Base-by-base conservation (phyloP, 2,797 vertebrate species). In the Lagocephalus sceleratus region DNA sequence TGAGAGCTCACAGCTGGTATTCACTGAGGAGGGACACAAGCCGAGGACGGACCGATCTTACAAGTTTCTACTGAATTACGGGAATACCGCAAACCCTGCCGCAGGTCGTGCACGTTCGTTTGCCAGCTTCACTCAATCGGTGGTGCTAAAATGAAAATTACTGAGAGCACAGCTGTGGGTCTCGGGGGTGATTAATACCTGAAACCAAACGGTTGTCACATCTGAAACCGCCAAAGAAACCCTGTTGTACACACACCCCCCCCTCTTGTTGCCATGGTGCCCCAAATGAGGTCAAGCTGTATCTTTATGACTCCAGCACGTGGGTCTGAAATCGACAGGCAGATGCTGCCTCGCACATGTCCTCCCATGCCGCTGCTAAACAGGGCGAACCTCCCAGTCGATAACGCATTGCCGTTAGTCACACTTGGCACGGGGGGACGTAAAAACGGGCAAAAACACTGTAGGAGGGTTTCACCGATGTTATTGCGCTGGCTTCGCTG, bases 211-310 rank as follows among this genome's bases (percentile, higher is more conserved):
- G 23, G 43, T 47, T 40, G 23, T 49, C 46, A 54, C 51, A 16
- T 12, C 17, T 19, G 6, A 21, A 17, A 20, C 43, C n/a, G 21
- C 39, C 17, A 12, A 44, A 29, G 6, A 45, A 35, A 23, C 40
- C 23, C 17, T 35, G 12, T 5, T 21, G 2, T 2, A 2, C n/a
- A 19, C 14, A 55, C 47, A 61, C n/a, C 49, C 22, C 50, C 65
- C 50, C 21, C 51, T 65, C 68, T 63, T 17, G 77, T 89, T 87
- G 81, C 81, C 85, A 88, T 88, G 82, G 79, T 32, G 62, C 69
- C 68, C 49, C 63, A 57, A 82, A 75, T 78, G 71, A 88, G 85
- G 85, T 89, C 87, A 86, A 70, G 79, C 61, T 46, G 63, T 58
- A 54, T 83, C 70, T 83, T 78, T 73, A 63, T 64, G 64, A 78